Conservation (phyloP, 2,797 vertebrate species). For the Sebastes cheni region DNA sequence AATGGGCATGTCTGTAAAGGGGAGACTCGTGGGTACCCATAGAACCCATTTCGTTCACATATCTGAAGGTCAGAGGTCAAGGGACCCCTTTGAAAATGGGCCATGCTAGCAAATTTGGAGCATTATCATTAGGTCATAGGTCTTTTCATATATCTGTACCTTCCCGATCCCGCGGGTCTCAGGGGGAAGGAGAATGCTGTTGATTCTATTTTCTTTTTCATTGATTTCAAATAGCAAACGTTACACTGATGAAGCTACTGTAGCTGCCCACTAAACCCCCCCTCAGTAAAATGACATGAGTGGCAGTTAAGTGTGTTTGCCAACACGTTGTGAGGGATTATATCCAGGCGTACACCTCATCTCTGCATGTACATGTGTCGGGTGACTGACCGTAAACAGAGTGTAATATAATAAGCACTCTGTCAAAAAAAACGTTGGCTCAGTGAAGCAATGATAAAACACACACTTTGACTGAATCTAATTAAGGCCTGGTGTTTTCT, state of each 20-base stretch:
- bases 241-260: not conserved
- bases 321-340: not conserved
- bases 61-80: too few relatives aligned
- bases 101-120: too few relatives aligned
- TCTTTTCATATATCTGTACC: too few relatives aligned
- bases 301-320: not conserved
- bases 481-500: constrained; percentile 21
- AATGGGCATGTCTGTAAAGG: too few relatives aligned
- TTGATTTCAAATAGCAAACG: not conserved
- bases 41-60: too few relatives aligned
- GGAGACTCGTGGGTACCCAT: too few relatives aligned
- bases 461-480: constrained; percentile 20
- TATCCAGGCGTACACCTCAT: not conserved
- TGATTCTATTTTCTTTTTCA: not conserved
- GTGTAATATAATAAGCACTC: constrained; percentile 18
- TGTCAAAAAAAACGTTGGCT: not conserved
- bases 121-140: too few relatives aligned
- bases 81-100: too few relatives aligned
- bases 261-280: not conserved
- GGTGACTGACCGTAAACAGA: constrained; percentile 8
- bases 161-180: too few relatives aligned
- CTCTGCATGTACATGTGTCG: not conserved
- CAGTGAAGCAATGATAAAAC: constrained; percentile 8
- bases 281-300: not conserved
- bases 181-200: not conserved